phyloP scores from a whole-genome alignment of 2,888 invertebrate species.

The Ennomos erosarius region DNA sequence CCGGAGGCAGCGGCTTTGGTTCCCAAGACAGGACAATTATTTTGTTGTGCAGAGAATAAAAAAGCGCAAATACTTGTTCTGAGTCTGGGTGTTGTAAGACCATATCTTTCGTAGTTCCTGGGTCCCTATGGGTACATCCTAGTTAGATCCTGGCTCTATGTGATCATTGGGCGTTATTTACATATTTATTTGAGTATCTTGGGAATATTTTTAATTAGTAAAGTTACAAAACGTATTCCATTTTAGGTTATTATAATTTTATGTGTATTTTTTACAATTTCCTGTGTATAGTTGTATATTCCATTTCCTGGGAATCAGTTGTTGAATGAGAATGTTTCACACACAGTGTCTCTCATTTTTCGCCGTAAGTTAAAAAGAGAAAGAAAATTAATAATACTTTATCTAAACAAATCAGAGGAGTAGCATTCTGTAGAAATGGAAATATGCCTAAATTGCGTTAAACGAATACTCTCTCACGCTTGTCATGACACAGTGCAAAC shows the following conservation, averaged over 20 bases:
- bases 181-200: too few species aligned
- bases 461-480: slow-evolving; percentile 20
- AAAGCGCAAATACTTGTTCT: too few species aligned
- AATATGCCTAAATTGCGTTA: slow-evolving; percentile 26
- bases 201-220: too few species aligned
- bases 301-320: slow-evolving; percentile 8
- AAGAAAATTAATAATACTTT: slow-evolving; percentile 15
- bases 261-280: slow-evolving; percentile 9
- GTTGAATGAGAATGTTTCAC: slow-evolving; percentile 2
- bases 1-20: too few species aligned
- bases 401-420: slow-evolving; percentile 25
- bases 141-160: too few species aligned
- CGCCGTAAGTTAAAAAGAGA: slow-evolving; percentile 5
- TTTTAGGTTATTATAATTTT: slow-evolving; percentile 5
- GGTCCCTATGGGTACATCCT: too few species aligned
- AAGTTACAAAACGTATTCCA: too few species aligned
- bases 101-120: too few species aligned
- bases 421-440: slow-evolving; percentile 18
- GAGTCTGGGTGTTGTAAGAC: too few species aligned
- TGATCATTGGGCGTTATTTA: too few species aligned
- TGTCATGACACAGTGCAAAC: slow-evolving; percentile 4
- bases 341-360: slow-evolving; percentile 6
- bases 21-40: too few species aligned
- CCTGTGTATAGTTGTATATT: neutral
- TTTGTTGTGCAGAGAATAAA: too few species aligned